Conservation (phyloP, 1,140 invertebrate species). For the Hyles vespertilio region DNA sequence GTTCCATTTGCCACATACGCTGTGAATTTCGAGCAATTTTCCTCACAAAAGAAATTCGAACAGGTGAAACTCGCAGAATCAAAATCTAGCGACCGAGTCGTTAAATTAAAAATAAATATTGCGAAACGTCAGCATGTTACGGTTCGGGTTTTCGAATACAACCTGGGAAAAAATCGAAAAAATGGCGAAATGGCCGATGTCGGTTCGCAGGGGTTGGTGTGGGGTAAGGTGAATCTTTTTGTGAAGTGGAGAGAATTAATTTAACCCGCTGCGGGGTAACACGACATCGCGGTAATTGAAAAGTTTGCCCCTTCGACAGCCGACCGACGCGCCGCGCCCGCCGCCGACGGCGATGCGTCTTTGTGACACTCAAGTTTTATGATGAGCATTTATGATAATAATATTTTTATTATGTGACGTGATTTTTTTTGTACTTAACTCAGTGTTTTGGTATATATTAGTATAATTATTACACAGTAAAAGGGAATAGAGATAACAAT, state of each 20-base stretch:
- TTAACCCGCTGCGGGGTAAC: conserved; percentile 76
- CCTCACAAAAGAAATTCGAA: conserved; percentile 54
- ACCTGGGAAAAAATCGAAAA: conserved; percentile 57
- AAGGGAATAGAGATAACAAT: no score
- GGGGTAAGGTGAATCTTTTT: conserved; percentile 73
- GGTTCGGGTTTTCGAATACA: conserved; percentile 48
- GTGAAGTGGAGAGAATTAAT: conserved; percentile 77
- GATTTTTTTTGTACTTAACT: neutral
- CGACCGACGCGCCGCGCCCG: conserved; percentile 28
- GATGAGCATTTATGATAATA: conserved; percentile 39
- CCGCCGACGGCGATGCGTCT: conserved; percentile 41
- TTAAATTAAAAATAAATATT: conserved; percentile 76
- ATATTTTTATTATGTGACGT: conserved; percentile 7
- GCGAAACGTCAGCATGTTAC: conserved; percentile 76
- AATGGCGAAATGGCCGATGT: conserved; percentile 52
- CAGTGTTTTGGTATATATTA: no score
- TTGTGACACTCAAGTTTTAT: conserved; percentile 44
- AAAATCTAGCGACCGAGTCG: conserved; percentile 63
- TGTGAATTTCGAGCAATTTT: conserved; percentile 31
- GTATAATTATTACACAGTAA: no score
- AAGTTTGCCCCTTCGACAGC: conserved; percentile 72
- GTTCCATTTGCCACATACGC: conserved; percentile 42
- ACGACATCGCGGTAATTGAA: conserved; percentile 76
- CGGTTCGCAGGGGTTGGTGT: conserved; percentile 51
- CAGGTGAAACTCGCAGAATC: conserved; percentile 55